Evolutionary conservation across 2,113 vertebrate species (phyloP), one percentile per base, ranked within the genome.

Genomic region (Mungos mungo): DNA sequence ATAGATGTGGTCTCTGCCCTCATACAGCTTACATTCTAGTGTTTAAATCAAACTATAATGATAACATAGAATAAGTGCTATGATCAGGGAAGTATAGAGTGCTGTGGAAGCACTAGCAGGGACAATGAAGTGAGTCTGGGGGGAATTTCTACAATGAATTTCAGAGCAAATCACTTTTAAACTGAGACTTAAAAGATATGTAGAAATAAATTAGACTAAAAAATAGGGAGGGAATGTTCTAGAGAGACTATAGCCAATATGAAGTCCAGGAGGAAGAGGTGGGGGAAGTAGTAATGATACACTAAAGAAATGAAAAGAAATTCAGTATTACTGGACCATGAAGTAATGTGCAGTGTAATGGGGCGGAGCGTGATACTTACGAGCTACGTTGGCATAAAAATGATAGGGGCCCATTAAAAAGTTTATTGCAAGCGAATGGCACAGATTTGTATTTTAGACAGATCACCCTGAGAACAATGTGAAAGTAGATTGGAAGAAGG

Each of bases 141-240:
- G 38, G 38, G 65, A 72, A 71, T 35, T 92, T 15, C 23, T 8
- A 69, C n/a, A 69, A 71, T 90, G 76, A 72, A 84, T 91, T 79
- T 57, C 15, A n/a, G 33, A 71, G 69, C 54, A 93, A 84, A 91
- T 82, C 13, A 74, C 47, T 71, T 95, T 93, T 81, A 38, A 54
- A 25, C 25, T 33, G 31, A 82, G 33, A 57, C 41, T 13, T 90
- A 66, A 91, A 72, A 63, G 23, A 88, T 72, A 1, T 76, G 2
- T 84, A 63, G 35, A 85, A 41, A 69, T 71, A 90, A 95, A 88
- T 60, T 80, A 90, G 65, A 88, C 47, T 57, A 57, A 90, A 90
- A 95, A 29, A 79, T 16, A 72, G 7, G 31, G 6, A 74, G 8
- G 4, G 72, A 93, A 89, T 74, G 54, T 71, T 35, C 16, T 29